Evolutionary conservation across 2,888 invertebrate species (phyloP).

Genomic region (Diarsia mendica): DNA sequence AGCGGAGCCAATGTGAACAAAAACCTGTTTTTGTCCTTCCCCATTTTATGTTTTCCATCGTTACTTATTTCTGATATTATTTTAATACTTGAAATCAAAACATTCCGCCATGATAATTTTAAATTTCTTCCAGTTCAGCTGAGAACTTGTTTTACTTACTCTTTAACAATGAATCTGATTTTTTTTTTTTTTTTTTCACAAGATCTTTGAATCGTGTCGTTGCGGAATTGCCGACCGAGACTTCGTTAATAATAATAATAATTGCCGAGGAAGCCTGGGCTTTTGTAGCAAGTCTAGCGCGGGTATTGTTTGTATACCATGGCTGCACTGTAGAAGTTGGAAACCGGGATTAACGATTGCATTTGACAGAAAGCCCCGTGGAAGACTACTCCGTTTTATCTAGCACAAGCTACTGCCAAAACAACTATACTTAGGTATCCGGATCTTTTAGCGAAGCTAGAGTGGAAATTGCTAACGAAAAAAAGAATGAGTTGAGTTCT

Average conservation of each 20-base stretch:
- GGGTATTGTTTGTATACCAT: conserved; percentile 51
- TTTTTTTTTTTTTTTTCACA: conserved; percentile 21
- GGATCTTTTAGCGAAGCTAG: conserved; percentile 26
- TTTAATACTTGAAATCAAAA: conserved; percentile 1
- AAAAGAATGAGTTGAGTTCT: conserved; percentile 32
- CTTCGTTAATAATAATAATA: conserved; percentile 56
- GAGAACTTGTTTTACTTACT: conserved; percentile 9
- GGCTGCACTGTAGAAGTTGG: conserved; percentile 33
- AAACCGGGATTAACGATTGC: conserved; percentile 63
- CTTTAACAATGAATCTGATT: conserved; percentile 31
- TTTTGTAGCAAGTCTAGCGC: conserved; percentile 44
- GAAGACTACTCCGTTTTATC: conserved; percentile 48
- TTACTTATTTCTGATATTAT: conserved; percentile 27
- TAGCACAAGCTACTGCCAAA: conserved; percentile 32
- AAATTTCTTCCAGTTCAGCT: conserved; percentile 9
- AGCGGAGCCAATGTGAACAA: conserved; percentile 65
- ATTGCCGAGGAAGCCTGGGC: conserved; percentile 33
- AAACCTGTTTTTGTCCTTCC: conserved; percentile 55
- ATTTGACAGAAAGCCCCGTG: conserved; percentile 61
- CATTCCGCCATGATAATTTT: conserved; percentile 13
- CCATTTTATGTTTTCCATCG: conserved; percentile 35
- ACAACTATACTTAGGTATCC: conserved; percentile 19
- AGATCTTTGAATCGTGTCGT: conserved; percentile 30
- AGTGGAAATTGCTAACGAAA: conserved; percentile 31
- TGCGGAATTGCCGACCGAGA: conserved; percentile 31